Percentiles rank a stretch among this genome's conserved stretches.
Conservation (phyloP, 2,113 vertebrate species). For the Anthoscopus minutus region DNA sequence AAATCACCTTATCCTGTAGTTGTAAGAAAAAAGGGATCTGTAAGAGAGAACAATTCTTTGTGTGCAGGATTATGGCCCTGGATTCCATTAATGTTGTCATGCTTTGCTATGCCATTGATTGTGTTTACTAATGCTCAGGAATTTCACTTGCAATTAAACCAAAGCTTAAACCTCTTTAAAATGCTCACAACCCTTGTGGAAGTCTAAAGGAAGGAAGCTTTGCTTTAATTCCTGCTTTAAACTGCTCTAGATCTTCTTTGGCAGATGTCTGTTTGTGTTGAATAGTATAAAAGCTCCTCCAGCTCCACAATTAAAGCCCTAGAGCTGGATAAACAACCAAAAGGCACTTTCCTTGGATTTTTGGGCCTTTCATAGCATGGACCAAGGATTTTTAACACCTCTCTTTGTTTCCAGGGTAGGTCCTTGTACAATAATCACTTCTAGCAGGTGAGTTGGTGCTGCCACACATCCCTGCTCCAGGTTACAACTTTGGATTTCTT, state of each 20-base stretch:
- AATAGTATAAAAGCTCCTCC: neutral
- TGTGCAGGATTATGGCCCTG: neutral
- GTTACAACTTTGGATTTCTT: neutral
- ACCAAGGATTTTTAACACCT: neutral
- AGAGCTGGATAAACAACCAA: neutral
- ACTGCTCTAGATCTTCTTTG: neutral
- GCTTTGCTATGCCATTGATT: neutral
- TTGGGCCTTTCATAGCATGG: neutral
- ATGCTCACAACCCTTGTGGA: neutral
- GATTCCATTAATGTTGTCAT: neutral
- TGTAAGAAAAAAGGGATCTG: neutral
- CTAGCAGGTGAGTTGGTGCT: neutral
- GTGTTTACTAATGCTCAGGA: neutral
- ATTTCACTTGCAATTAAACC: conserved; percentile 33
- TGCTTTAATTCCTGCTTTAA: conserved; percentile 35
- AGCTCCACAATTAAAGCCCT: neutral
- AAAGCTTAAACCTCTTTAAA: conserved; percentile 54
- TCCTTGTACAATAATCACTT: neutral
- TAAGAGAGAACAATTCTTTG: neutral
- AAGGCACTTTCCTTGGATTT: neutral
- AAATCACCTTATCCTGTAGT: neutral
- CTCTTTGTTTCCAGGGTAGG: neutral
- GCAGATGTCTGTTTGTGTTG: neutral
- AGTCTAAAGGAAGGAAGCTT: neutral
- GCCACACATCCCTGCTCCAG: neutral